Base-by-base conservation (phyloP, 2,888 invertebrate genomes). In the Amorpha juglandis region DNA sequence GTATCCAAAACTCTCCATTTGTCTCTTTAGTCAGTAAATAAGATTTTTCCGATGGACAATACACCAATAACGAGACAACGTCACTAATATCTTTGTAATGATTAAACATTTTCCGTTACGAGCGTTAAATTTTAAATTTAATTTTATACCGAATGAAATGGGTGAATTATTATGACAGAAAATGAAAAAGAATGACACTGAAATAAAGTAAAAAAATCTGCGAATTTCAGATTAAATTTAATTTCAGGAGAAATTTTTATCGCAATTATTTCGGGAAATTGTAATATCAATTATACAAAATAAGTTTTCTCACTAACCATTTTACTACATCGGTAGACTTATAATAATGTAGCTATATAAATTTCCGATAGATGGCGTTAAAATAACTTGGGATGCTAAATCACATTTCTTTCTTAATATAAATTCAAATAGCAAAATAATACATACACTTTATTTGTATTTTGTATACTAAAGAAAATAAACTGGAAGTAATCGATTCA, bases 1-100 rank as follows among this genome's bases (percentile, higher is more conserved):
- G 90, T 48, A 91, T 75, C 91, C 91, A 91, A 65, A 78, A 83
- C 71, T 91, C 91, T 1, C 90, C 88, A 62, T 77, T 85, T 0
- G 78, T 67, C 55, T 90, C 90, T 68, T 86, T 90, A 1, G 79
- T 83, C 19, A 90, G 71, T 1, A 91, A 79, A 67, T 79, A 89
- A 0, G 84, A 71, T 52, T 78, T 79, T 9, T 91, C 91, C 0
- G 74, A 70, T 0, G 89, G 84, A 67, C 90, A 91, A 70, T 86
- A 87, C 14, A 86, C 81, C 58, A 91, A 52, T n/a, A 91, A 71
- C 0, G 91, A 90, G 0, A 91, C 88, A 11, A 90, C 89, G 69
- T 91, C 90, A 52, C 80, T 75, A 8, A 91, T 62, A 67, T 90
- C 89, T 69, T 77, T 82, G 68, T 88, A 90, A 62, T 83, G 77